Conservation (phyloP, 2,797 vertebrate species). For the Clarias fuscus region DNA sequence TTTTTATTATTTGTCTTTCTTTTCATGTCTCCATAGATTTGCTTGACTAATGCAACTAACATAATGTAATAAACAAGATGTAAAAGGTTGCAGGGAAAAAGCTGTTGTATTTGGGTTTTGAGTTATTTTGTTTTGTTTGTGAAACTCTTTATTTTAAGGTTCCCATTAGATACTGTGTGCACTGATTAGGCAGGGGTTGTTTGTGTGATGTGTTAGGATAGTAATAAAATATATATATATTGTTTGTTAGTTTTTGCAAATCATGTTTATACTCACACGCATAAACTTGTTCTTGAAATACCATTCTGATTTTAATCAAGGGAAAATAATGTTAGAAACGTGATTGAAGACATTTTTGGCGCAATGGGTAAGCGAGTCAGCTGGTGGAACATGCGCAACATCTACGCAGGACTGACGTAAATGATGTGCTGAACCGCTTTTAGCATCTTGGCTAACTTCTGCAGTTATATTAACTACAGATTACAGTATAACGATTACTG, state of each 20-base stretch:
- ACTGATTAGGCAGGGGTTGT: slow-evolving; percentile 64
- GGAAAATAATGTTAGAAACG: too few relatives aligned
- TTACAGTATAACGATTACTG: not conserved
- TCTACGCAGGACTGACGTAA: slow-evolving; percentile 51
- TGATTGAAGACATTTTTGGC: slow-evolving; percentile 14
- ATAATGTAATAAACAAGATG: slow-evolving; percentile 33
- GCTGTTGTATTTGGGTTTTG: slow-evolving; percentile 59
- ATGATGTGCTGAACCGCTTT: not conserved
- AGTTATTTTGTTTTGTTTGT: slow-evolving; percentile 50
- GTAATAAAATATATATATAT: slow-evolving; percentile 33
- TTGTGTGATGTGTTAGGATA: slow-evolving; percentile 60
- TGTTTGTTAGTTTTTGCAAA: slow-evolving; percentile 48
- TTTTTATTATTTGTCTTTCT: slow-evolving; percentile 12
- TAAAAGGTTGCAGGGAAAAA: slow-evolving; percentile 33
- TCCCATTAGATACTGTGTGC: slow-evolving; percentile 62
- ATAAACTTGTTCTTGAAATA: not conserved
- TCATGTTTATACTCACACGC: not conserved
- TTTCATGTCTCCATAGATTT: slow-evolving; percentile 9
- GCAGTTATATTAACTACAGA: too few relatives aligned
- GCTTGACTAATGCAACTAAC: slow-evolving; percentile 15
- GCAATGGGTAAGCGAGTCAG: not conserved
- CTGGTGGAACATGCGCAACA: slow-evolving; percentile 44
- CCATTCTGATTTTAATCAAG: not conserved
- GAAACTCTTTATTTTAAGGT: not conserved
- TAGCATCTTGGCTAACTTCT: slow-evolving; percentile 22